Conservation (phyloP, 2,113 vertebrate genomes). For the Muntiacus reevesi region DNA sequence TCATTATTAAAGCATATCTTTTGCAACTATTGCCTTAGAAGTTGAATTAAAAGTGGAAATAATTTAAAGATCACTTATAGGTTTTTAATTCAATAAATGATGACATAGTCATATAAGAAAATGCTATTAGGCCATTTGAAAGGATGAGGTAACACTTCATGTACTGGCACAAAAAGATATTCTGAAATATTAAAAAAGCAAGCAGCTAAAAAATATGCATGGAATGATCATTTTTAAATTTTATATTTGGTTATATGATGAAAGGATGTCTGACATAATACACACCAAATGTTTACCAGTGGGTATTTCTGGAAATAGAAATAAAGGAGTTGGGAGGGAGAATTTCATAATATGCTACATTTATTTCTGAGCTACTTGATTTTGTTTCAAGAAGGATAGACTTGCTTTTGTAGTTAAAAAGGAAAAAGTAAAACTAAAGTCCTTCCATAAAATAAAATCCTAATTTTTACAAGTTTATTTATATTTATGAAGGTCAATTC, state of each 20-base stretch:
- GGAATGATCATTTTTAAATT: not conserved
- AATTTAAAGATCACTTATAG: not conserved
- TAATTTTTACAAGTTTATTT: not conserved
- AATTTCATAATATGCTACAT: not conserved
- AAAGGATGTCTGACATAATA: not conserved
- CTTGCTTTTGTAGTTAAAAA: not conserved
- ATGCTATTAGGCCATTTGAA: not conserved
- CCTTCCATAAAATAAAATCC: not conserved
- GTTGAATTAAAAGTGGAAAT: not conserved
- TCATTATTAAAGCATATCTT: not conserved
- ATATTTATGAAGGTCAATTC: not conserved
- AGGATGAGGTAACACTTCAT: not conserved
- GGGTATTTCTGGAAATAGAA: not conserved
- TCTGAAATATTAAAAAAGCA: not conserved
- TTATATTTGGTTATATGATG: not conserved
- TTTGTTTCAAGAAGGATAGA: not conserved
- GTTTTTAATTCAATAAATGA: not conserved
- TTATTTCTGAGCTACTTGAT: not conserved
- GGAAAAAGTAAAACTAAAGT: constrained; percentile 18
- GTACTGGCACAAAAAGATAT: not conserved
- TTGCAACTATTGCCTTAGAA: constrained; percentile 4
- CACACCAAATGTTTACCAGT: not conserved
- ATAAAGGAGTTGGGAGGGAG: not conserved
- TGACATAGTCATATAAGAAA: not conserved
- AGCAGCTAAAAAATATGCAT: not conserved